Evolutionary conservation across 2,113 vertebrate genomes (phyloP), one percentile per base, ranked within the genome.

Genomic region (Choloepus hoffmanni): DNA sequence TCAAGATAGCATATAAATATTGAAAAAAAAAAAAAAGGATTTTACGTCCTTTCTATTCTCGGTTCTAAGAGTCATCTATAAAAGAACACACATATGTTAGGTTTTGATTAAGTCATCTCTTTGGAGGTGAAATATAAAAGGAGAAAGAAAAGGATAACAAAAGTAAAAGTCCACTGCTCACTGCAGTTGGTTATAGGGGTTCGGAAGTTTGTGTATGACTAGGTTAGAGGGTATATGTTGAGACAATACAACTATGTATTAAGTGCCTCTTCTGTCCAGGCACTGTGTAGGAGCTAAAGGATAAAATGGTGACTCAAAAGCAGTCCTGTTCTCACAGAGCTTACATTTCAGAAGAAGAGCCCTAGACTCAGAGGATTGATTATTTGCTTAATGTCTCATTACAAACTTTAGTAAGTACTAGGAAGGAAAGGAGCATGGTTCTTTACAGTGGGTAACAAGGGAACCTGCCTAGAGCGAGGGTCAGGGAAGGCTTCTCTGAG

Each of bases 1-100:
- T 93, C 15, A 53, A 89, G 21, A 93, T 21, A 24, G 36, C 55
- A 78, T 67, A 33, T 15, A 82, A 78, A 91, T 14, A 67, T 86
- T 10, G 48, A 48, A 16, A 50, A 26, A 16, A 30, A 28, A 9
- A 48, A 45, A 40, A 85, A 67, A 67, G 24, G 15, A 50, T 3
- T 7, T 78, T 50, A 10, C 24, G 7, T 74, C 73, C 45, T 83
- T 85, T 65, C 72, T 45, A 4, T 28, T 74, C 24, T 28, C 48
- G 9, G 74, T 85, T 30, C 16, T 89, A 40, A 93, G 18, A 76
- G 28, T 36, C 28, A 36, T 33, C 26, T 77, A 15, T 86, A 63
- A 73, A 74, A 19, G n/a, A 50, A 79, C 55, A 4, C 24, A 16
- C 62, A n/a, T 40, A 12, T 81, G 13, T 68, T 82, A 79, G 12